Evolutionary conservation across 2,888 invertebrate genomes (phyloP).

Genomic region (Agelastica alni): DNA sequence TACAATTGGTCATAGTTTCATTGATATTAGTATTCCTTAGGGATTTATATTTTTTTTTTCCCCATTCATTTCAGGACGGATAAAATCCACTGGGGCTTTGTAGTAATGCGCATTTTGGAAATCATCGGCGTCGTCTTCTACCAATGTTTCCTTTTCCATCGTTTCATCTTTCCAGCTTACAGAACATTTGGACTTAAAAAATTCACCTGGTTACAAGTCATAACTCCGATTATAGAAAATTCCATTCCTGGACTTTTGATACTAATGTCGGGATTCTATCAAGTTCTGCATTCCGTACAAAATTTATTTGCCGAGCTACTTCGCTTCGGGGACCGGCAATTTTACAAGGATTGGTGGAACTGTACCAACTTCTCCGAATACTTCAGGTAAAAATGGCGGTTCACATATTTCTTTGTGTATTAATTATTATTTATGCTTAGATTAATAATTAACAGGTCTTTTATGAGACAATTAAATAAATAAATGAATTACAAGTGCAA

Average conservation of each 20-base stretch:
- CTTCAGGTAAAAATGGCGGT: slow-evolving; percentile 57
- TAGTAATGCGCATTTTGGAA: slow-evolving; percentile 72
- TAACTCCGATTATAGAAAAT: slow-evolving; percentile 65
- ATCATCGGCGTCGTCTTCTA: slow-evolving; percentile 80
- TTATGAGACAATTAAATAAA: no score
- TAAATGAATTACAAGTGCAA: no score
- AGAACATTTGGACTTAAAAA: slow-evolving; percentile 62
- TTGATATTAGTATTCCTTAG: no score
- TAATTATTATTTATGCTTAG: no score
- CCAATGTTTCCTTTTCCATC: slow-evolving; percentile 78
- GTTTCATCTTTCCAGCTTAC: slow-evolving; percentile 74
- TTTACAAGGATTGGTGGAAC: slow-evolving; percentile 96
- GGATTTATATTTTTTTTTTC: no score
- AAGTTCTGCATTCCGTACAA: slow-evolving; percentile 87
- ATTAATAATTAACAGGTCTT: no score
- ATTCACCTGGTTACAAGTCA: slow-evolving; percentile 58
- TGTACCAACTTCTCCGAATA: slow-evolving; percentile 78
- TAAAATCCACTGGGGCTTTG: slow-evolving; percentile 75
- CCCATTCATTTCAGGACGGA: slow-evolving; percentile 65
- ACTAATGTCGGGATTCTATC: slow-evolving; percentile 67
- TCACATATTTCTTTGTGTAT: no score
- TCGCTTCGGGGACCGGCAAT: slow-evolving; percentile 83
- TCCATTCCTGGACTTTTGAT: slow-evolving; percentile 75
- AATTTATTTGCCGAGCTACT: slow-evolving; percentile 91
- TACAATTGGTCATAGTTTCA: no score